These are phyloP conservation scores for Lysiphlebus fabarum DNA, from an alignment of 1,140 invertebrate species.

Conservation along the genomic window DNA sequence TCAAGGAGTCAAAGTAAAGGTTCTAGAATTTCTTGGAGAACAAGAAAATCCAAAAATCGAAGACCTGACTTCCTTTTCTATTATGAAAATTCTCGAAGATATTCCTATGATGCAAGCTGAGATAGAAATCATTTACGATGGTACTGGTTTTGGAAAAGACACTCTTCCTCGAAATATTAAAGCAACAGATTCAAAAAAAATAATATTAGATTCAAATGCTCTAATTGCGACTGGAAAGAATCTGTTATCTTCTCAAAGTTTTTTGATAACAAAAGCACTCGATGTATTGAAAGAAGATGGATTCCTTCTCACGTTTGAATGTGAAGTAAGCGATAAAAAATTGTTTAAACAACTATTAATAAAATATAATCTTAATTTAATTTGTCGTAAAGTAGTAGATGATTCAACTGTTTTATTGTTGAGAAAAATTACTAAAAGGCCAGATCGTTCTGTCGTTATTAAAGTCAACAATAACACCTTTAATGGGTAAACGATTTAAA, in stretches of 20 bases:
- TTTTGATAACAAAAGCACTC: conserved; percentile 23
- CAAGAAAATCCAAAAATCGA: conserved; percentile 51
- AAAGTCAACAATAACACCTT: conserved; percentile 46
- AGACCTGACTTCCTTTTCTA: conserved; percentile 54
- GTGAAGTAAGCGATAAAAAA: conserved; percentile 1
- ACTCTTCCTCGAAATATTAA: conserved; percentile 56
- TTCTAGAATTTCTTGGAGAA: conserved; percentile 64
- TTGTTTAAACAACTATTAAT: conserved; percentile 25
- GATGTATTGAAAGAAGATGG: conserved; percentile 45
- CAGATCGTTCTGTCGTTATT: conserved; percentile 36
- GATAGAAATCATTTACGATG: conserved; percentile 47
- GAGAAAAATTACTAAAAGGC: conserved; percentile 35
- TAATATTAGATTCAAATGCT: conserved; percentile 58
- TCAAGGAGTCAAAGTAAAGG: conserved; percentile 65
- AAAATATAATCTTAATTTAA: conserved; percentile 35
- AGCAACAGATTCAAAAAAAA: conserved; percentile 60
- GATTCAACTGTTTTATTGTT: conserved; percentile 39
- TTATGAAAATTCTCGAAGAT: conserved; percentile 59
- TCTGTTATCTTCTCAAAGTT: conserved; percentile 31
- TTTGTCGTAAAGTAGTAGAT: conserved; percentile 38
- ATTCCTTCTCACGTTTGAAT: conserved; percentile 55
- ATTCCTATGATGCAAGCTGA: conserved; percentile 64
- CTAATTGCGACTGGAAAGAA: conserved; percentile 55
- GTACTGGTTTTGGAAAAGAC: conserved; percentile 48
- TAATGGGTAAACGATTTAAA: conserved; percentile 57